phyloP scores from a whole-genome alignment of 2,113 vertebrate species.

The Suricata suricatta region DNA sequence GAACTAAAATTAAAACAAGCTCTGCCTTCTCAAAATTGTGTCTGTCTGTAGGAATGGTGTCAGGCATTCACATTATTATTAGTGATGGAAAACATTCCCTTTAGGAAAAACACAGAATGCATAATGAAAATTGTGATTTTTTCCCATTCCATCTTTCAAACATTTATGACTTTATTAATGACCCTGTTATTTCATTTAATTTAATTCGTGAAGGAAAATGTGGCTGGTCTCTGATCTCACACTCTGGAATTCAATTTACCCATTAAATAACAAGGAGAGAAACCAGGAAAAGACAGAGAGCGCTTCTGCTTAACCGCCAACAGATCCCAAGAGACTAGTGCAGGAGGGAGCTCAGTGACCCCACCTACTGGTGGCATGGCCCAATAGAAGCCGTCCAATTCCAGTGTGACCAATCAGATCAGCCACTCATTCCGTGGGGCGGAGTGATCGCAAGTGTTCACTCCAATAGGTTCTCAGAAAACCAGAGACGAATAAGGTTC shows the following conservation, averaged over 20 bases:
- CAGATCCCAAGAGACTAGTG: not conserved
- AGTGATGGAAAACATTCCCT: not conserved
- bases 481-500: not conserved
- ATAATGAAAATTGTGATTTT: not conserved
- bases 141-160: not conserved
- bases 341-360: not conserved
- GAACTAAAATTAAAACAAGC: not conserved
- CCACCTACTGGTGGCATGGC: not conserved
- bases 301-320: not conserved
- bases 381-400: not conserved
- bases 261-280: not conserved
- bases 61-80: not conserved
- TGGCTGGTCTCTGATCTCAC: not conserved
- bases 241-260: not conserved
- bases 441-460: not conserved
- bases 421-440: not conserved
- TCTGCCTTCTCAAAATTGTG: not conserved
- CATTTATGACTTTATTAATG: not conserved
- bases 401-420: not conserved
- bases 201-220: not conserved
- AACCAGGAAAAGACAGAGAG: not conserved
- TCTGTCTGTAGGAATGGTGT: not conserved
- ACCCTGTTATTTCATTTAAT: not conserved
- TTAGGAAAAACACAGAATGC: not conserved
- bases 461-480: not conserved